These are phyloP conservation scores for Okapia johnstoni DNA, from an alignment of 2,113 vertebrate genomes.

Conservation along the genomic window DNA sequence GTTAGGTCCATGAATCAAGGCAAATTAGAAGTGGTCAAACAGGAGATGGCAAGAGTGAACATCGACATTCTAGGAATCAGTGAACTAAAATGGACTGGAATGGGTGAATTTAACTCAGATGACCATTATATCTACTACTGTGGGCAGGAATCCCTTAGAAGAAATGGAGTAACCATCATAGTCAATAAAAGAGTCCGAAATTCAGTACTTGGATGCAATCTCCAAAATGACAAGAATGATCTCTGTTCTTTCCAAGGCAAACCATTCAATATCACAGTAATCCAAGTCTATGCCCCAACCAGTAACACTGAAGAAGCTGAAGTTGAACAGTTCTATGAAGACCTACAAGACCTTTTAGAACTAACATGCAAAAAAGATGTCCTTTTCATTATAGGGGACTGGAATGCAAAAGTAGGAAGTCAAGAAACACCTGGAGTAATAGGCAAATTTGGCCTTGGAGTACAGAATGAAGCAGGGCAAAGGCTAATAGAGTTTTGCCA, in stretches of 20 bases:
- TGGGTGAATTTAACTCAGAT: neutral
- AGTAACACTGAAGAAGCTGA: neutral
- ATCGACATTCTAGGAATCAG: neutral
- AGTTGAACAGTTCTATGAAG: neutral
- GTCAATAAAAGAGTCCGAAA: neutral
- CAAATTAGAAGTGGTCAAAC: neutral
- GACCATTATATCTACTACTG: neutral
- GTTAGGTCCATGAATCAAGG: neutral
- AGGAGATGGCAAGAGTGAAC: neutral
- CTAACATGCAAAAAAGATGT: neutral
- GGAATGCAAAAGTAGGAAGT: neutral
- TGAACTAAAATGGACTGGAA: neutral
- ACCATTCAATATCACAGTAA: neutral
- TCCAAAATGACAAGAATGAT: neutral
- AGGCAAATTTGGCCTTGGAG: neutral
- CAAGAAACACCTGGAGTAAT: neutral
- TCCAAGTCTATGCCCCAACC: neutral
- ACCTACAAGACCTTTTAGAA: neutral
- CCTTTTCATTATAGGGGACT: neutral
- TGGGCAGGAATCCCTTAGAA: neutral
- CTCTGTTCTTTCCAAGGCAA: neutral
- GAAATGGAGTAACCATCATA: neutral
- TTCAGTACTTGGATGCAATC: neutral
- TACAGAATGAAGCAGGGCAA: neutral
- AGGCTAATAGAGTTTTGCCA: neutral